Evolutionary conservation across 2,113 vertebrate species (phyloP), one percentile per base, ranked within the genome.

Genomic region (Corythornis vintsioides): DNA sequence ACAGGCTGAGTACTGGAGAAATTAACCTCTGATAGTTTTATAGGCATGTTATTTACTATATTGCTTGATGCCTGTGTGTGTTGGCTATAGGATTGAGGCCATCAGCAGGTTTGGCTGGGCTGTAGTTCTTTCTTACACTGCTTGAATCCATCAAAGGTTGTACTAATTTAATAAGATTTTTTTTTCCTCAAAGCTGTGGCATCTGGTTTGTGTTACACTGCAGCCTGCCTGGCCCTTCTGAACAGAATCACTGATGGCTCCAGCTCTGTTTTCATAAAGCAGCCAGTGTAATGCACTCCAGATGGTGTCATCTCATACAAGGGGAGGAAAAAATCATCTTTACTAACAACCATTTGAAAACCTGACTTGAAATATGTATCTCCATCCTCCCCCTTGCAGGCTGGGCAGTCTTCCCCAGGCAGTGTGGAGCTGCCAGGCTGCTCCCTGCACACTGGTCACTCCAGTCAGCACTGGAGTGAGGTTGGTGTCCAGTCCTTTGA

Each of bases 201-300:
- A 94, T 97, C 90, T 97, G 97, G 89, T 97, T 95, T 90, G 65
- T 91, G 15, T 97, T 97, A 97, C 24, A 42, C 59, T 92, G 92
- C 94, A 93, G 86, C 79, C 94, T 95, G 86, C 66, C n/a, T 87
- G 90, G 71, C 92, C 86, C 72, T 87, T 94, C 21, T 81, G 94
- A 96, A 96, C 95, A 91, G 93, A 96, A 97, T 96, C 90, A 38
- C 91, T 22, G 91, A 93, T 93, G 95, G 90, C 92, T 96, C 91
- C 91, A 75, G 93, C 75, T 90, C 77, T 92, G 63, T 95, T 96
- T 97, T 97, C 96, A 87, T 89, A 70, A 95, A 92, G 87, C 71
- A 94, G 42, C 47, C 90, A 93, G 71, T 64, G n/a, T 96, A 96
- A 98, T 97, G 80, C 53, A 45, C 70, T 96, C 97, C 97, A 98